Conservation (phyloP, 2,797 vertebrate genomes). For the Pangasius sanitwongsei region DNA sequence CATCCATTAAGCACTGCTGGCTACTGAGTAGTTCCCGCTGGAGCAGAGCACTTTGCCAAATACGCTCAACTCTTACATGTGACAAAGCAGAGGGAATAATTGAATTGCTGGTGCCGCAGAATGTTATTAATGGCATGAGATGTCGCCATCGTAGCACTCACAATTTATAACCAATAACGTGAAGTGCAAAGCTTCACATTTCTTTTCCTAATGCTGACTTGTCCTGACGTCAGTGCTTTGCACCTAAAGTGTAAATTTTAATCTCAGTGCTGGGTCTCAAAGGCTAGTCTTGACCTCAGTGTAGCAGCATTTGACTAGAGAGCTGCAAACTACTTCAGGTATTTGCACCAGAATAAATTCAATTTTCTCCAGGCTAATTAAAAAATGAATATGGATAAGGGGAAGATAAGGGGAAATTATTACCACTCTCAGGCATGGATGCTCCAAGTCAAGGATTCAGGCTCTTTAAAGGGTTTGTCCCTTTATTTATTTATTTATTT, state of each 20-base stretch:
- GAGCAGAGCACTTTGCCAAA: background rate
- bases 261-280: background rate
- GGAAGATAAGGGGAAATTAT: background rate
- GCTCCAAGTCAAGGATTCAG: background rate
- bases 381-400: slow-evolving; percentile 23
- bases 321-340: slow-evolving; percentile 11
- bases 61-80: background rate
- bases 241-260: slow-evolving; percentile 8
- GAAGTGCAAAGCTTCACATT: slow-evolving; percentile 12
- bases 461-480: background rate
- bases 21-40: background rate
- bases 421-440: background rate
- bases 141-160: background rate
- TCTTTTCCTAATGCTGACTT: slow-evolving; percentile 17
- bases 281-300: slow-evolving; percentile 15
- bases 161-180: slow-evolving; percentile 35
- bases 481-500: background rate
- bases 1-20: slow-evolving; percentile 17
- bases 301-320: slow-evolving; percentile 7
- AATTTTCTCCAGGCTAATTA: slow-evolving; percentile 5
- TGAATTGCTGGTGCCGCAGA: slow-evolving; percentile 16
- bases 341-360: slow-evolving; percentile 18
- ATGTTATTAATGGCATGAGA: slow-evolving; percentile 32
- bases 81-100: slow-evolving; percentile 11
- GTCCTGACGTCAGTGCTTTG: background rate